Percentiles rank a stretch among this genome's conserved stretches.
These are phyloP conservation scores for Teinopalpus imperialis DNA, from an alignment of 2,888 invertebrate species.

Conservation along the genomic window DNA sequence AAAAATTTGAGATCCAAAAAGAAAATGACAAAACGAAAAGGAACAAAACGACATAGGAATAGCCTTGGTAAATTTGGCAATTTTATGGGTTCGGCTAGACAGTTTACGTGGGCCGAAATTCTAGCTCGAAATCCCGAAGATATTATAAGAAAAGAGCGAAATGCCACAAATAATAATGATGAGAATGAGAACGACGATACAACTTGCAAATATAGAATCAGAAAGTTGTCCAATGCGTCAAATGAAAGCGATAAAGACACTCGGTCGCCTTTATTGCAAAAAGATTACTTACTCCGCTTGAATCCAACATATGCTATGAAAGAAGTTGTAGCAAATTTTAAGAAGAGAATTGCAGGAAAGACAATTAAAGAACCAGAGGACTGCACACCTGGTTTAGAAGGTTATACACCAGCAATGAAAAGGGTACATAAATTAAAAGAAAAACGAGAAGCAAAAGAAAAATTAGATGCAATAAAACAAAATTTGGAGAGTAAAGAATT, in stretches of 20 bases:
- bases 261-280: constrained; percentile 61
- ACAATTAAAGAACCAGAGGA: constrained; percentile 51
- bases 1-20: constrained; percentile 84
- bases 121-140: constrained; percentile 84
- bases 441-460: constrained; percentile 68
- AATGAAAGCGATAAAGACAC: constrained; percentile 59
- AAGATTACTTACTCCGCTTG: constrained; percentile 70
- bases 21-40: constrained; percentile 71
- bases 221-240: constrained; percentile 66
- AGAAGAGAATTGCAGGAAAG: constrained; percentile 73
- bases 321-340: constrained; percentile 83
- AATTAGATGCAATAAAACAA: constrained; percentile 49
- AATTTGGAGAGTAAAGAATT: constrained; percentile 38
- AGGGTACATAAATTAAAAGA: constrained; percentile 71
- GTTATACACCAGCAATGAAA: constrained; percentile 83
- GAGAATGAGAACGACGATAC: constrained; percentile 54
- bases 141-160: constrained; percentile 79
- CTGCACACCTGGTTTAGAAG: constrained; percentile 43
- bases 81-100: constrained; percentile 76
- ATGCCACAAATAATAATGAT: constrained; percentile 38
- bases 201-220: constrained; percentile 68
- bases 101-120: constrained; percentile 86
- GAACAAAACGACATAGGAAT: constrained; percentile 65
- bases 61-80: constrained; percentile 77
- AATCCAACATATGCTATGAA: constrained; percentile 89